These are phyloP conservation scores for Ichneumoninae sp. DNA, from an alignment of 2,888 invertebrate species.

Conservation along the genomic window DNA sequence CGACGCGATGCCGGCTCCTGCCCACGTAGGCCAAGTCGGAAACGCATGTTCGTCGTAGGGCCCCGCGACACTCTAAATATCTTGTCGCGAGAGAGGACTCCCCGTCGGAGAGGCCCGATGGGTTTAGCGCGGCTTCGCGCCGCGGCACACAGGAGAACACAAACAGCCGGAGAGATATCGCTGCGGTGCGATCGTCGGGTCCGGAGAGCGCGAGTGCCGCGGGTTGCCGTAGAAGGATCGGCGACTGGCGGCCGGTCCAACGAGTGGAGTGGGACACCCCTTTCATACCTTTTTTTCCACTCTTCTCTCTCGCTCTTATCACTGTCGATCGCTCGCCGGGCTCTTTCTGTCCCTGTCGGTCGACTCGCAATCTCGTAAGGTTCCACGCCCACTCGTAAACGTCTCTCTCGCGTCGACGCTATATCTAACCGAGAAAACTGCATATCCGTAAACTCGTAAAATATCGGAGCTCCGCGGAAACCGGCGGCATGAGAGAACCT, in stretches of 20 bases:
- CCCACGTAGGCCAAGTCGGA: constrained; percentile 29
- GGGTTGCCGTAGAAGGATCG: constrained; percentile 80
- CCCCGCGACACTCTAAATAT: constrained; percentile 59
- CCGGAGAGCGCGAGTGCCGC: constrained; percentile 60
- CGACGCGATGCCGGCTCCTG: constrained; percentile 6
- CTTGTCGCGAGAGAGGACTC: constrained; percentile 40
- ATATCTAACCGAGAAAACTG: constrained; percentile 49
- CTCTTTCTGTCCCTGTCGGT: constrained; percentile 16
- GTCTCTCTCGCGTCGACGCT: constrained; percentile 49
- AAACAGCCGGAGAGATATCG: constrained; percentile 42
- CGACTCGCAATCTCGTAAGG: constrained; percentile 63
- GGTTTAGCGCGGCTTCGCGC: constrained; percentile 9
- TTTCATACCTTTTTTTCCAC: constrained; percentile 31
- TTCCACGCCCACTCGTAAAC: constrained; percentile 67
- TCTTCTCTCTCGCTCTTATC: constrained; percentile 11
- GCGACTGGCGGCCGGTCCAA: constrained; percentile 76
- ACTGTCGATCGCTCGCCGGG: constrained; percentile 14
- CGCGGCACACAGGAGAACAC: constrained; percentile 18
- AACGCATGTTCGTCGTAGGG: constrained; percentile 37
- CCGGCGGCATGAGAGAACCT: not conserved
- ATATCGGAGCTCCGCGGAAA: constrained; percentile 21
- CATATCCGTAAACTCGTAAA: constrained; percentile 47
- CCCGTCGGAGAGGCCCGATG: not conserved
- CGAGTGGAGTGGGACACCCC: constrained; percentile 70
- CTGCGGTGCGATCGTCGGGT: constrained; percentile 70